Conservation (phyloP, 2,113 vertebrate species). For the Danio rerio region GRCz12tu NC_133197.1:40030001-40030500, state of each 20-base stretch:
- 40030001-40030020: too few species aligned
- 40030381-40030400: conserved; percentile 70
- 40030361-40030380: conserved; percentile 73
- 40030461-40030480: not conserved
- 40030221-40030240: too few species aligned
- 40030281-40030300: not conserved
- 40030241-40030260: not conserved
- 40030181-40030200: too few species aligned
- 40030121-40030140: too few species aligned
- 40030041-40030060: too few species aligned
- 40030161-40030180: too few species aligned
- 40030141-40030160: too few species aligned
- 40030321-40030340: conserved; percentile 73
- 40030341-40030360: conserved; percentile 77
- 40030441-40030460: not conserved
- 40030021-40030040: too few species aligned
- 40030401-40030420: conserved; percentile 49
- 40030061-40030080: too few species aligned
- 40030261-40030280: not conserved
- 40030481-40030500: conserved; percentile 3
- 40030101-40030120: too few species aligned
- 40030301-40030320: conserved; percentile 64
- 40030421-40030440: conserved; percentile 33
- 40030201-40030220: too few species aligned
- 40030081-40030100: too few species aligned